Conservation (phyloP, 2,797 vertebrate species). For the Fratercula arctica region DNA sequence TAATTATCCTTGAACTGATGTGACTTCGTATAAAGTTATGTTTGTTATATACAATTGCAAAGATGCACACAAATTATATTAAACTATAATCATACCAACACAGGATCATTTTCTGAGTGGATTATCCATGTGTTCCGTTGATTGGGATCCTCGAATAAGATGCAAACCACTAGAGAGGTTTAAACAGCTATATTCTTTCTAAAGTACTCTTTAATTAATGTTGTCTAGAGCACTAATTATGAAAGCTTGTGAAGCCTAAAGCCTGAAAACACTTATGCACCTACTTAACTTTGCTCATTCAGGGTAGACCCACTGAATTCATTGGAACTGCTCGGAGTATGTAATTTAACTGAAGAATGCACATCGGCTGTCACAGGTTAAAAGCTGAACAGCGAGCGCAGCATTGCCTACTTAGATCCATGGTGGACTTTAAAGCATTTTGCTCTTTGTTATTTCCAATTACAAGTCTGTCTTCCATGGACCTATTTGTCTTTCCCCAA, state of each 20-base stretch:
- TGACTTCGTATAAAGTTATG: background rate
- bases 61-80: conserved; percentile 10
- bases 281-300: conserved; percentile 44
- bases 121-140: conserved; percentile 40
- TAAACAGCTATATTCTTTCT: conserved; percentile 54
- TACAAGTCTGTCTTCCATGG: background rate
- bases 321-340: background rate
- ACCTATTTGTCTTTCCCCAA: background rate
- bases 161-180: conserved; percentile 42
- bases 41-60: background rate
- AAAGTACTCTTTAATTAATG: conserved; percentile 66
- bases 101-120: background rate
- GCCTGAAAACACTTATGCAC: conserved; percentile 59
- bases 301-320: conserved; percentile 2
- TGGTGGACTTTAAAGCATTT: background rate
- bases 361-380: background rate
- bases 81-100: background rate
- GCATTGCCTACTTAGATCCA: background rate
- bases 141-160: conserved; percentile 43
- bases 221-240: conserved; percentile 64
- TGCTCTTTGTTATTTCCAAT: background rate
- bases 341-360: background rate
- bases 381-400: background rate
- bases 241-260: conserved; percentile 60
- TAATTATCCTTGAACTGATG: conserved; percentile 11